phyloP scores from a whole-genome alignment of 2,113 vertebrate genomes.

The Egretta garzetta region DNA sequence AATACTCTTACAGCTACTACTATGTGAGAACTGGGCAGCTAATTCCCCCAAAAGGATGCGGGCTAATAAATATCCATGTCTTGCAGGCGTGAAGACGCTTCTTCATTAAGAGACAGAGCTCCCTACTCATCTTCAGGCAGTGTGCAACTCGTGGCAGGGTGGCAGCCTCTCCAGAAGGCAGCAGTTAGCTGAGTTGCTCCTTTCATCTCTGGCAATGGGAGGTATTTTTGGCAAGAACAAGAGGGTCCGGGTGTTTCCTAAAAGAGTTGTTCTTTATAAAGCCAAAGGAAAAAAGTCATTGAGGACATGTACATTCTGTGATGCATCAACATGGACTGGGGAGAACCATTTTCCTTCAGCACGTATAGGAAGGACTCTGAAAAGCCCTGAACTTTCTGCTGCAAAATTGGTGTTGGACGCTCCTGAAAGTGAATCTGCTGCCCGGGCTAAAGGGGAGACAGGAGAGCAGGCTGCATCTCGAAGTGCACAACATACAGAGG shows the following conservation, averaged over 20 bases:
- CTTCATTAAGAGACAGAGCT: not conserved
- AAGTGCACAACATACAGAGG: rapidly evolving
- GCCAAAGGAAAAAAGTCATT: not conserved
- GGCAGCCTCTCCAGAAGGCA: not conserved
- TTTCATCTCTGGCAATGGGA: not conserved
- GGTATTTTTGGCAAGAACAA: slow-evolving; percentile 30
- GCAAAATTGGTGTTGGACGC: rapidly evolving
- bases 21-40: not conserved
- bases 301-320: rapidly evolving
- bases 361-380: not conserved
- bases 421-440: not conserved
- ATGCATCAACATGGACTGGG: not conserved
- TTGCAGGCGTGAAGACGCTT: not conserved
- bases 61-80: not conserved
- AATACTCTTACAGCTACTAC: not conserved
- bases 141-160: rapidly evolving
- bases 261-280: not conserved
- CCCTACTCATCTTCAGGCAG: not conserved
- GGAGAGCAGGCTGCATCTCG: too few species aligned
- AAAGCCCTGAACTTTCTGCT: not conserved
- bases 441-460: rapidly evolving
- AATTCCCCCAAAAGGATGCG: rapidly evolving
- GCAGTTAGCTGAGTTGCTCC: too few species aligned
- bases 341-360: not conserved
- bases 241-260: not conserved